Percentiles rank a stretch among this genome's conserved stretches.
Conservation (phyloP, 2,113 vertebrate genomes). For the Nerophis lumbriciformis region DNA sequence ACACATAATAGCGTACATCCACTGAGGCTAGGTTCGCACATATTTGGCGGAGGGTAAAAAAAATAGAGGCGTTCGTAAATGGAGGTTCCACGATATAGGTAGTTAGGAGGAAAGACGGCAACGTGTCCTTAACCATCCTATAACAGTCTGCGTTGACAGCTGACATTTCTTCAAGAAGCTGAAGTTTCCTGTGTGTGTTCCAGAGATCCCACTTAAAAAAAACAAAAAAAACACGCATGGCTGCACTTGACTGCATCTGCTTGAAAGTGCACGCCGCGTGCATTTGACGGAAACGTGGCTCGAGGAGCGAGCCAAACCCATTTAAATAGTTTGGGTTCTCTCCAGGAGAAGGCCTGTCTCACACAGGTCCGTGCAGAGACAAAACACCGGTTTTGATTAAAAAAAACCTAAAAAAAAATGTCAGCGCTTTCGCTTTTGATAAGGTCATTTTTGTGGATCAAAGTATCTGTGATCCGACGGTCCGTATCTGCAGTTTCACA, state of each 20-base stretch:
- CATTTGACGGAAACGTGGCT: neutral
- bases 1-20: no score
- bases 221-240: neutral
- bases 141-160: neutral
- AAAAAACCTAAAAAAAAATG: neutral
- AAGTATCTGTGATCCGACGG: conserved; percentile 40
- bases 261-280: neutral
- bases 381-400: neutral
- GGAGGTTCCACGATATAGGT: no score
- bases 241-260: conserved; percentile 14
- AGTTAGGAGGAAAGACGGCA: no score
- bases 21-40: no score
- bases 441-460: conserved; percentile 8
- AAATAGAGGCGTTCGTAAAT: no score
- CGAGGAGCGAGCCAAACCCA: conserved; percentile 18
- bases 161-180: neutral
- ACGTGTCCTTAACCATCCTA: neutral
- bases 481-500: conserved; percentile 6
- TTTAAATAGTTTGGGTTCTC: conserved; percentile 22
- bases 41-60: no score
- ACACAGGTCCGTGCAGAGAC: conserved; percentile 24
- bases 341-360: conserved; percentile 28
- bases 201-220: conserved; percentile 10
- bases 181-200: conserved; percentile 3
- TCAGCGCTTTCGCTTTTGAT: conserved; percentile 2